Conservation (phyloP, 2,888 invertebrate species). For the Pristionchus maxplancki region DNA sequence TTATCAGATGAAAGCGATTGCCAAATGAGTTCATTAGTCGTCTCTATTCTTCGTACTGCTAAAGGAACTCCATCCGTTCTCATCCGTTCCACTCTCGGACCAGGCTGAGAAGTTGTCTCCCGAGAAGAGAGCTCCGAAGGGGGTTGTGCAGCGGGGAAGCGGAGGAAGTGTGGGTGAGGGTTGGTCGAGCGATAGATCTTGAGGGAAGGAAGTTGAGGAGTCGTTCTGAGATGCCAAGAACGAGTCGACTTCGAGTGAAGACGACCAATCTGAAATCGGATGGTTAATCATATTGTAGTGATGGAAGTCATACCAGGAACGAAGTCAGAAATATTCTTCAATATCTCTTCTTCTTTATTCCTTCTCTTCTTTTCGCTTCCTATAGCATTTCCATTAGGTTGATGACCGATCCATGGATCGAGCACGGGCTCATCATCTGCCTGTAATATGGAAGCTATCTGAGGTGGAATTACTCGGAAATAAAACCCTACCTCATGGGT, state of each 20-base stretch:
- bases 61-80: not conserved
- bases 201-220: too few relatives aligned
- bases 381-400: not conserved
- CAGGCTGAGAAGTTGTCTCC: not conserved
- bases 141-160: not conserved
- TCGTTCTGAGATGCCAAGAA: too few relatives aligned
- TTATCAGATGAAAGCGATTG: too few relatives aligned
- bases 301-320: not conserved
- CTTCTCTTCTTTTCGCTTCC: slow-evolving; percentile 7
- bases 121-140: not conserved
- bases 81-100: not conserved
- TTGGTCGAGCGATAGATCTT: not conserved
- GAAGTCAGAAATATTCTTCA: not conserved
- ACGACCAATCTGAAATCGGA: not conserved
- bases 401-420: not conserved
- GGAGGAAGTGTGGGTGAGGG: not conserved
- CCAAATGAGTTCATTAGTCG: too few relatives aligned
- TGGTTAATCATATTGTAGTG: not conserved
- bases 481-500: not conserved
- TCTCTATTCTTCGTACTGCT: too few relatives aligned
- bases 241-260: not conserved
- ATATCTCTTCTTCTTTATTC: not conserved
- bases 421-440: not conserved
- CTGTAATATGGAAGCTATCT: not conserved
- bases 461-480: too few relatives aligned